Evolutionary conservation across 2,113 vertebrate species (phyloP), one percentile per base, ranked within the genome.

Genomic region (Rana temporaria): DNA sequence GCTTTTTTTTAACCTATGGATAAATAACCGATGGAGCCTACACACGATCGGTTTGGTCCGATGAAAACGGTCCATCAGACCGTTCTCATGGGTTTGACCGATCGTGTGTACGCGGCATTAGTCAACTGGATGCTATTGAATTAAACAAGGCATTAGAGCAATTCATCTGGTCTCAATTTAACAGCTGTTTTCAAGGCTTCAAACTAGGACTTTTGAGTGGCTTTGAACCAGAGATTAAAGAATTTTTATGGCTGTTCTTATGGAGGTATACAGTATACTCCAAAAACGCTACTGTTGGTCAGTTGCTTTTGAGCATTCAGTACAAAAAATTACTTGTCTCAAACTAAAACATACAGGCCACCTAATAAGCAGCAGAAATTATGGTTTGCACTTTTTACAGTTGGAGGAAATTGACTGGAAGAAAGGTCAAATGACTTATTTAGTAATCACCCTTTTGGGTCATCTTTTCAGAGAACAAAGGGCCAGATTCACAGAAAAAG

Each of bases 221-320:
- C 6, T 86, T 94, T 85, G 98, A 99, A 89, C 96, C 98, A n/a
- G 98, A 99, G 88, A 84, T 98, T 72, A 97, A 95, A 89, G 95
- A 94, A 0, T 89, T 96, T 83, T 89, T 99, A 62, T 95, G 96
- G 87, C 85, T 99, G 83, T 91, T 99, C 65, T 77, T 99, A 18
- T 99, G 98, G 98, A 93, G 96, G 87, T 99, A 97, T 92, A 98
- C 97, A 0, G 0, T 99, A 76, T 99, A 95, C 85, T 96, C 97
- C 22, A 91, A 87, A 89, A 96, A 94, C 1, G 93, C 97, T 84
- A 98, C 97, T 0, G 96, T 97, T 84, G 98, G 98, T 18, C 98
- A 99, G 86, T 85, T 94, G 22, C 89, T 99, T 88, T 90, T 99
- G 84, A 96, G 94, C 87, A 95, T 99, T 79, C 94, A 90, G 0